Conservation (phyloP, 2,888 invertebrate species). For the Drosophila merina region DNA sequence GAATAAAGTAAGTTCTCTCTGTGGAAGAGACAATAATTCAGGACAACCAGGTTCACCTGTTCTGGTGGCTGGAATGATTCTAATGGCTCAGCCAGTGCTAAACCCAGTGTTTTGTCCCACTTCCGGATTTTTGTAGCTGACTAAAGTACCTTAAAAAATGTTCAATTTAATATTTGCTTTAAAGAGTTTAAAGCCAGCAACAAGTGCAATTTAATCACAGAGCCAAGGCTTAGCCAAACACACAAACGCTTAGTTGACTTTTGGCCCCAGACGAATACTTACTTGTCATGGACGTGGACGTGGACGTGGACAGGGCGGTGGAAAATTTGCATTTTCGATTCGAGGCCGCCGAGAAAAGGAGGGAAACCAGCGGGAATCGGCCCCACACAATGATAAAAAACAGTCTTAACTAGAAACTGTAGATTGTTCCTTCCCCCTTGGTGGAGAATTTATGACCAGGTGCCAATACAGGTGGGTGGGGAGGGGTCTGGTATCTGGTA, state of each 20-base stretch:
- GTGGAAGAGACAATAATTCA: neutral
- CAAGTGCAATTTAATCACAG: slow-evolving; percentile 4
- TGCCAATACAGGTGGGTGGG: slow-evolving; percentile 48
- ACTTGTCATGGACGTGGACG: neutral
- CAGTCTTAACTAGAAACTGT: slow-evolving; percentile 70
- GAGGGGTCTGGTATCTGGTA: neutral
- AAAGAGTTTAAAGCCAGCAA: neutral
- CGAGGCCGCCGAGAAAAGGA: neutral
- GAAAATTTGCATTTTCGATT: slow-evolving; percentile 19
- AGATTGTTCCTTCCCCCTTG: slow-evolving; percentile 31
- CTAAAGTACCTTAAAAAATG: neutral
- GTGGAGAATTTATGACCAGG: slow-evolving; percentile 63
- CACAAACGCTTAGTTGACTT: slow-evolving; percentile 14
- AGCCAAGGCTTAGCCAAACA: slow-evolving; percentile 2
- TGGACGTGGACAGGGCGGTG: neutral
- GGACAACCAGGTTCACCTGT: neutral
- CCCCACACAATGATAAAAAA: slow-evolving; percentile 62
- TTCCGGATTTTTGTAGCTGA: neutral
- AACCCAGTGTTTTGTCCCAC: neutral
- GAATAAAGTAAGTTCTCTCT: too few species aligned
- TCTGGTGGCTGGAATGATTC: neutral
- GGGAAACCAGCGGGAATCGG: slow-evolving; percentile 58
- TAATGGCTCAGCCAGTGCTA: neutral
- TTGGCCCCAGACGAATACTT: slow-evolving; percentile 10
- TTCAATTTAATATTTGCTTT: neutral